These are phyloP conservation scores for Vesta saturnalis DNA, from an alignment of 2,888 invertebrate species.

Conservation along the genomic window DNA sequence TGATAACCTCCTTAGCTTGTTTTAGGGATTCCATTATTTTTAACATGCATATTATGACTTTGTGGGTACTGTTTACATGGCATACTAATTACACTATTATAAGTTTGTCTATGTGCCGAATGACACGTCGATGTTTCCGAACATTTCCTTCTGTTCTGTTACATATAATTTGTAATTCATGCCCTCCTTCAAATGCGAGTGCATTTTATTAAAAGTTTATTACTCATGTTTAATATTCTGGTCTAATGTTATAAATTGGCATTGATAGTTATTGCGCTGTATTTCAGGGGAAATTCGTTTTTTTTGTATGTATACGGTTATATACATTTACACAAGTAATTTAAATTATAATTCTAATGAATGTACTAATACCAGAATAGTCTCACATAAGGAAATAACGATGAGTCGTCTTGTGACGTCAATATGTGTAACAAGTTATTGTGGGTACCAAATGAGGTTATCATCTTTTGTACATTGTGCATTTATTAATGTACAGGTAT, in stretches of 20 bases:
- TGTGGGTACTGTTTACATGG: slow-evolving; percentile 11
- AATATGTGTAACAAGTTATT: no score
- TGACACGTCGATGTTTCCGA: slow-evolving; percentile 30
- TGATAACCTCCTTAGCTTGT: slow-evolving; percentile 28
- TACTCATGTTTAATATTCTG: background rate
- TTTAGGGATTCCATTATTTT: slow-evolving; percentile 24
- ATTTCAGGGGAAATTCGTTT: no score
- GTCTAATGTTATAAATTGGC: background rate
- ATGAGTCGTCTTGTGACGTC: no score
- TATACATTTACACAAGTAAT: no score
- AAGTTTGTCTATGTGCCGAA: slow-evolving; percentile 21
- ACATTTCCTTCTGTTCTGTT: slow-evolving; percentile 17
- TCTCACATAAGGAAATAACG: no score
- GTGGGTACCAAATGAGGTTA: no score
- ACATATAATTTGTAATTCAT: slow-evolving; percentile 25
- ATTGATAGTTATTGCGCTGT: background rate
- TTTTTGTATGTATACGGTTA: no score
- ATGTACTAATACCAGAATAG: no score
- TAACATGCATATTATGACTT: slow-evolving; percentile 21
- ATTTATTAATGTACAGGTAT: no score
- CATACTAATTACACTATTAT: slow-evolving; percentile 26
- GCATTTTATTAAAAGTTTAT: background rate
- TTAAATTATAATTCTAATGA: no score
- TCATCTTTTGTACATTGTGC: no score
- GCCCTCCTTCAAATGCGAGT: slow-evolving; percentile 15